These are phyloP conservation scores for Leptinotarsa undecemlineata DNA, from an alignment of 1,140 invertebrate species.

Conservation along the genomic window DNA sequence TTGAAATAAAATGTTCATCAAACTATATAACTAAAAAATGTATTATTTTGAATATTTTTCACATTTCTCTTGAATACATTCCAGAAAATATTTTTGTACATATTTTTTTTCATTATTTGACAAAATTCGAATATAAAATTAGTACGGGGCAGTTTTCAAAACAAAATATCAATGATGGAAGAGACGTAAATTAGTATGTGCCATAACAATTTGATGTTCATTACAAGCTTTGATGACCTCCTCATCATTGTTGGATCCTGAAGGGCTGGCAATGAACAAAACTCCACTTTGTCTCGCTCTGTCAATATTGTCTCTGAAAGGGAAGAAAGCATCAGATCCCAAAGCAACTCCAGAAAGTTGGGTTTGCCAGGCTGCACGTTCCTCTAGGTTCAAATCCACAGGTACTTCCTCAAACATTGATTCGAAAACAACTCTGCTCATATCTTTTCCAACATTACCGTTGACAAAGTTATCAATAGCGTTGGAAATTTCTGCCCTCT, in stretches of 20 bases:
- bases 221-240: constrained; percentile 90
- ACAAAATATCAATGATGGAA: constrained; percentile 85
- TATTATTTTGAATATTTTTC: too few species aligned
- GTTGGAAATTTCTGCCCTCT: constrained; percentile 92
- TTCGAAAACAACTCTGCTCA: constrained; percentile 70
- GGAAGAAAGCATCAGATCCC: constrained; percentile 97
- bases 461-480: constrained; percentile 95
- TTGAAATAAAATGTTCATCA: too few species aligned
- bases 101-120: too few species aligned
- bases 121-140: too few species aligned
- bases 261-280: constrained; percentile 87
- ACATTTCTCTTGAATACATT: too few species aligned
- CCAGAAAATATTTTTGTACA: too few species aligned
- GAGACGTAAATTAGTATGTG: constrained; percentile 88
- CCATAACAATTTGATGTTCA: constrained; percentile 84
- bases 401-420: constrained; percentile 76
- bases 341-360: constrained; percentile 82
- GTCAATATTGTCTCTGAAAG: constrained; percentile 97
- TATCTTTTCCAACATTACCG: constrained; percentile 82
- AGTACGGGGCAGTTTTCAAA: too few species aligned
- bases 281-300: constrained; percentile 93
- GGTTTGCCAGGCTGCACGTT: constrained; percentile 79
- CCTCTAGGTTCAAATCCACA: constrained; percentile 65
- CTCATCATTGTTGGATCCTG: constrained; percentile 91
- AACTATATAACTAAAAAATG: too few species aligned